Evolutionary conservation across 2,797 vertebrate genomes (phyloP).

Genomic region (Tapirus indicus): DNA sequence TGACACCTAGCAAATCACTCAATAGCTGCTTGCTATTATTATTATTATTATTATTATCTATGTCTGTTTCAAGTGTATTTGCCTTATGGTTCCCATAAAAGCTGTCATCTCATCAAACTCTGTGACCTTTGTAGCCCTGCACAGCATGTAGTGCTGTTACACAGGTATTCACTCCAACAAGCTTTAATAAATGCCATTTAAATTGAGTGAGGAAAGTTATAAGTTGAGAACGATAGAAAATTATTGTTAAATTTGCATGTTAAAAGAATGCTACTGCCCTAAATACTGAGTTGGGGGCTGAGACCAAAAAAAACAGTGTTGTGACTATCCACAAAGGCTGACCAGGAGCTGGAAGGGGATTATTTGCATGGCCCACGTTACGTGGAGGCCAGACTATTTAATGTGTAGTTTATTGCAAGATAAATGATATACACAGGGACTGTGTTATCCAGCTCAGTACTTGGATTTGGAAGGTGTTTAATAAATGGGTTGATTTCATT

Average conservation of each 20-base stretch:
- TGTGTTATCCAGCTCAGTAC: background rate
- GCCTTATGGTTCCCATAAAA: background rate
- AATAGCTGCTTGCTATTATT: background rate
- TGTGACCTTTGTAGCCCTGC: background rate
- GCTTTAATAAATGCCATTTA: conserved; percentile 29
- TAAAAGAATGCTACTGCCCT: background rate
- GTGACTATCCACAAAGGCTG: background rate
- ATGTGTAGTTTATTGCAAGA: background rate
- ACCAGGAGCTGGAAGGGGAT: background rate
- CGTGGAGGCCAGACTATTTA: background rate
- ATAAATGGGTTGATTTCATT: background rate
- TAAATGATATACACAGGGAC: background rate
- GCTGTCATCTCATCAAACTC: background rate
- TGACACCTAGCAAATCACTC: background rate
- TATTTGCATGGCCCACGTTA: background rate
- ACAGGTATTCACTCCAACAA: background rate
- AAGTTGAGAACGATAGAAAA: conserved; percentile 32
- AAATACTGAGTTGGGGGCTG: background rate
- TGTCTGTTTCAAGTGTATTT: background rate
- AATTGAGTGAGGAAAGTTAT: background rate
- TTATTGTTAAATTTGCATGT: background rate
- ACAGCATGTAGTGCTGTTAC: background rate
- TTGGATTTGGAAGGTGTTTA: background rate
- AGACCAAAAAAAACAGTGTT: background rate
- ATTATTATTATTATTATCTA: background rate